Evolutionary conservation across 2,113 vertebrate genomes (phyloP).

Genomic region (Pangasianodon hypophthalmus): DNA sequence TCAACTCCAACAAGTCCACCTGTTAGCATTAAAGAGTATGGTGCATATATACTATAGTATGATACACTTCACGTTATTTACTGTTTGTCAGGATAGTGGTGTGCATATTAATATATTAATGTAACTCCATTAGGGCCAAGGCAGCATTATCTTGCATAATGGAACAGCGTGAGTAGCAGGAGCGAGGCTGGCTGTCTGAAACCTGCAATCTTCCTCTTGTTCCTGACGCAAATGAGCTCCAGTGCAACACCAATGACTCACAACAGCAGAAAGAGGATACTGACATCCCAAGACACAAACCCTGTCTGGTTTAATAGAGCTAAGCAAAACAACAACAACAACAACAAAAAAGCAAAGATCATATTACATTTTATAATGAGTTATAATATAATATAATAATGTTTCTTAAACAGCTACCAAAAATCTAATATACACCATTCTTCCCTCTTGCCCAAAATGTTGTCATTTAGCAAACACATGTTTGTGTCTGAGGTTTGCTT

Average conservation of each 20-base stretch:
- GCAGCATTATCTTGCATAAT: slow-evolving; percentile 2
- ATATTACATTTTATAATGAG: not conserved
- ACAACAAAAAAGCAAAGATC: not conserved
- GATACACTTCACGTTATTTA: not conserved
- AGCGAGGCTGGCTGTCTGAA: not conserved
- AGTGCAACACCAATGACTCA: slow-evolving; percentile 66
- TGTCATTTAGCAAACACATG: not conserved
- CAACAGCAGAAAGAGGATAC: slow-evolving; percentile 40
- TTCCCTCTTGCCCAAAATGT: not conserved
- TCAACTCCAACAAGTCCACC: not conserved
- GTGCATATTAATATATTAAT: not conserved
- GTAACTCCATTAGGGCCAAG: not conserved
- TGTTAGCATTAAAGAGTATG: not conserved
- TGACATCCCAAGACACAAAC: slow-evolving; percentile 5
- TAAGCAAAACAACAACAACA: not conserved
- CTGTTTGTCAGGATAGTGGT: not conserved
- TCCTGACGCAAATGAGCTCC: slow-evolving; percentile 58
- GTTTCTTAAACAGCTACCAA: not conserved
- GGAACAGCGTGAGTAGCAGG: not conserved
- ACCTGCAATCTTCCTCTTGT: slow-evolving; percentile 34
- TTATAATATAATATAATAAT: not conserved
- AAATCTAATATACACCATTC: not conserved
- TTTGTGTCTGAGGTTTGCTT: not conserved
- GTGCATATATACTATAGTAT: not conserved
- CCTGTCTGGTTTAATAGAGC: not conserved